Evolutionary conservation across 2,113 vertebrate genomes (phyloP).

Genomic region (Corythornis vintsioides): DNA sequence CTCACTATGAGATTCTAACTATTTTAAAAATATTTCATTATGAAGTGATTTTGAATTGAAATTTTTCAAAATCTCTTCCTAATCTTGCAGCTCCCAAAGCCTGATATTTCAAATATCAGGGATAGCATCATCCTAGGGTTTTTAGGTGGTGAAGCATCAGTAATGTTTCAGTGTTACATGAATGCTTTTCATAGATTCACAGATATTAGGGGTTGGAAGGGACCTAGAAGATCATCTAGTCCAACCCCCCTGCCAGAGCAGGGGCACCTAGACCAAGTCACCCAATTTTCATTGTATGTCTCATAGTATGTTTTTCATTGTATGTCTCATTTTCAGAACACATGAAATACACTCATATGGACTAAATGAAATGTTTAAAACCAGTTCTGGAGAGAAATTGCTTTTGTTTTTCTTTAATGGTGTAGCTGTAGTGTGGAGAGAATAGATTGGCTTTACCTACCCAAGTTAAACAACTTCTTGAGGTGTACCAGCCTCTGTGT

Average conservation of each 20-base stretch:
- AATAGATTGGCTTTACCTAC: background rate
- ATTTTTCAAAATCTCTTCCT: background rate
- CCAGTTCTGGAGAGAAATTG: background rate
- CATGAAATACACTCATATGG: background rate
- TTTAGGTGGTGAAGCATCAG: background rate
- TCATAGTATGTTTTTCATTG: background rate
- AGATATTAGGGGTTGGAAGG: too few relatives aligned
- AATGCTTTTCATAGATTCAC: background rate
- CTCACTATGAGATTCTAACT: background rate
- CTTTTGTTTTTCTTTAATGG: background rate
- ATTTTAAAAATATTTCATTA: background rate
- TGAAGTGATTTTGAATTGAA: background rate
- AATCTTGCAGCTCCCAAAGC: background rate
- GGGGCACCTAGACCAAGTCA: too few relatives aligned
- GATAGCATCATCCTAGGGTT: background rate
- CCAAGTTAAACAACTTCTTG: background rate
- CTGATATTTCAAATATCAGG: background rate
- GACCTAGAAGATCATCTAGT: too few relatives aligned
- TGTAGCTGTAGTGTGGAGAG: background rate
- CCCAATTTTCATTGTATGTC: too few relatives aligned
- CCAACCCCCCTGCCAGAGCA: too few relatives aligned
- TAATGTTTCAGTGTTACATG: background rate
- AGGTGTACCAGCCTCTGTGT: background rate
- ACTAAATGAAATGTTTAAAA: background rate
- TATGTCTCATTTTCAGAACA: background rate